phyloP scores from a whole-genome alignment of 2,797 vertebrate species.

The Meda fulgida region DNA sequence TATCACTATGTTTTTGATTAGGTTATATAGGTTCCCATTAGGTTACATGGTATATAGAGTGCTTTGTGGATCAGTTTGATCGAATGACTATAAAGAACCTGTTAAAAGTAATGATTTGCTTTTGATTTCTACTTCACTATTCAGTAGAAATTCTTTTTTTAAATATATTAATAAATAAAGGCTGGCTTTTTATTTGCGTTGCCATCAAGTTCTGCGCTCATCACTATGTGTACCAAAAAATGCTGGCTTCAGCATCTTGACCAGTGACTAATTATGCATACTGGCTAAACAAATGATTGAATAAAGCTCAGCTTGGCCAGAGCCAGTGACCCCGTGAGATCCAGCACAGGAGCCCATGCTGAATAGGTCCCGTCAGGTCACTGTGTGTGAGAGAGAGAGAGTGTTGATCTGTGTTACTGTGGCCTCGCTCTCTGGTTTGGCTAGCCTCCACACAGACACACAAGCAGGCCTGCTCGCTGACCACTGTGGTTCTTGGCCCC shows the following conservation, averaged over 20 bases:
- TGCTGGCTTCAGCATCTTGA: constrained; percentile 39
- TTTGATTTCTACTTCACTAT: background rate
- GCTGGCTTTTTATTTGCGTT: background rate
- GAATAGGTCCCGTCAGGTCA: constrained; percentile 76
- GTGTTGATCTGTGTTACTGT: constrained; percentile 43
- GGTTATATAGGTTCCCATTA: background rate
- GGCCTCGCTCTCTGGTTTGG: constrained; percentile 76
- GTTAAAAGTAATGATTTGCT: background rate
- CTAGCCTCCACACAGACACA: constrained; percentile 70
- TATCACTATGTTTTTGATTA: background rate
- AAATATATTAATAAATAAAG: background rate
- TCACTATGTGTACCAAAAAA: constrained; percentile 9
- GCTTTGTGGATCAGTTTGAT: background rate
- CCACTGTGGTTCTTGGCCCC: constrained; percentile 75
- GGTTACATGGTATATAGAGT: too few relatives aligned
- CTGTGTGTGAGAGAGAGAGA: constrained; percentile 63
- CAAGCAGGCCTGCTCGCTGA: constrained; percentile 73
- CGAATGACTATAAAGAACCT: background rate
- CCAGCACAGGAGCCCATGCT: constrained; percentile 72
- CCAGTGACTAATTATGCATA: constrained; percentile 51
- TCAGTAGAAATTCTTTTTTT: background rate
- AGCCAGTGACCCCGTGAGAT: constrained; percentile 67
- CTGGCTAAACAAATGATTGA: constrained; percentile 56
- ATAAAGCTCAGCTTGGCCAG: constrained; percentile 54
- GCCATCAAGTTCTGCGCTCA: background rate